Base-by-base conservation (phyloP, 2,797 vertebrate species). In the Notoglanidium macrostoma region DNA sequence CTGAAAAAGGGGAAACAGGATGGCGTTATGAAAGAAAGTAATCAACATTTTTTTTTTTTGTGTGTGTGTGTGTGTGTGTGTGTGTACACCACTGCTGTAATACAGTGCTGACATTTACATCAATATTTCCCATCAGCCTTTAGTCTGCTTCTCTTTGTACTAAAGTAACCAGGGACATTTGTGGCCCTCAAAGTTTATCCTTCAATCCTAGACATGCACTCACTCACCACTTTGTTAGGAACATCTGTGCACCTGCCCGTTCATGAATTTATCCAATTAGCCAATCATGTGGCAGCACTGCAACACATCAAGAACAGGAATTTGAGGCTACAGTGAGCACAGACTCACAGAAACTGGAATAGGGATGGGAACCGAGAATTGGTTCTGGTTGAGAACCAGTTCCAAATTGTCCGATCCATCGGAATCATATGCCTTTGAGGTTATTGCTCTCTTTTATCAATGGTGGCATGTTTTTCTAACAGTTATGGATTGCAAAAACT, bases 61-160 rank as follows among this genome's bases (percentile, higher is more conserved):
- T 88, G 84, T 59, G 35, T 55, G 70, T 85, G 82, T 85, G 70
- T 44, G 70, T 44, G 72, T 32, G 61, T 88, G 84, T 68, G 40
- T 54, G 67, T 78, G 81, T 76, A 74, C 54, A 61, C 86, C 26
- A 32, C 67, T 54, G 70, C 78, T 89, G 90, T 85, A 86, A 87
- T 72, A 89, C 77, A 87, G 85, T 49, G 23, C 57, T 90, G 88
- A 84, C 87, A 87, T 90, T 89, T 89, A 86, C 82, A 86, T 85
- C 77, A 87, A 83, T 68, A 88, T 68, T 76, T 63, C 70, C 49
- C 12, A 57, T 86, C 76, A 74, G 55, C 63, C 83, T 67, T 72
- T 63, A 80, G 83, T 80, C 72, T 87, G 81, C 73, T 83, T 78
- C 63, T 83, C 70, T 46, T 46, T 72, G 72, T 72, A 72, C 83